Conservation (phyloP, 2,888 invertebrate species). For the Dolomedes plantarius region DNA sequence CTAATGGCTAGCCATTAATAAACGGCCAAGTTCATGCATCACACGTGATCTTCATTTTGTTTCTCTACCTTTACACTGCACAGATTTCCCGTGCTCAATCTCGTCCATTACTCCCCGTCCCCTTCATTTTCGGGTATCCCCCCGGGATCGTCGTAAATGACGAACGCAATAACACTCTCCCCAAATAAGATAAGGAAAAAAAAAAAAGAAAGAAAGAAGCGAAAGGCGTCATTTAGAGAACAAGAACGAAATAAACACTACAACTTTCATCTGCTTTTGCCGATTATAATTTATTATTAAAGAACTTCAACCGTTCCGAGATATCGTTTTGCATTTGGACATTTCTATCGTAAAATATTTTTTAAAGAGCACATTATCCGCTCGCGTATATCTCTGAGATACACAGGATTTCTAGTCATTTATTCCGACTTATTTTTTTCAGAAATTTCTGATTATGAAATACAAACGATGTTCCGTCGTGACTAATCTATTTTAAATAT, state of each 20-base stretch:
- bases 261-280: background rate
- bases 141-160: background rate
- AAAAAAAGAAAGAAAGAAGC: background rate
- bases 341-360: too few relatives aligned
- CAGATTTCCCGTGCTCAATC: background rate
- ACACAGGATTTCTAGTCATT: too few relatives aligned
- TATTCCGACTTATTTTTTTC: too few relatives aligned
- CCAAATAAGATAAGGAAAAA: background rate
- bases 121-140: background rate
- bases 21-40: background rate
- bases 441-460: background rate
- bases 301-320: background rate
- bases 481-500: background rate
- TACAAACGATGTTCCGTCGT: background rate
- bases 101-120: background rate
- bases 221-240: background rate
- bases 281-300: background rate
- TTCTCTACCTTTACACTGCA: background rate
- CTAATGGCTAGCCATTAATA: background rate
- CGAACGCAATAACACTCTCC: background rate
- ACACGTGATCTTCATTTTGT: background rate
- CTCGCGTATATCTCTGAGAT: too few relatives aligned
- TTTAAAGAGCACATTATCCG: too few relatives aligned
- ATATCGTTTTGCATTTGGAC: too few relatives aligned
- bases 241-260: too few relatives aligned